Conservation (phyloP, 2,797 vertebrate genomes). For the Sternotherus odoratus region DNA sequence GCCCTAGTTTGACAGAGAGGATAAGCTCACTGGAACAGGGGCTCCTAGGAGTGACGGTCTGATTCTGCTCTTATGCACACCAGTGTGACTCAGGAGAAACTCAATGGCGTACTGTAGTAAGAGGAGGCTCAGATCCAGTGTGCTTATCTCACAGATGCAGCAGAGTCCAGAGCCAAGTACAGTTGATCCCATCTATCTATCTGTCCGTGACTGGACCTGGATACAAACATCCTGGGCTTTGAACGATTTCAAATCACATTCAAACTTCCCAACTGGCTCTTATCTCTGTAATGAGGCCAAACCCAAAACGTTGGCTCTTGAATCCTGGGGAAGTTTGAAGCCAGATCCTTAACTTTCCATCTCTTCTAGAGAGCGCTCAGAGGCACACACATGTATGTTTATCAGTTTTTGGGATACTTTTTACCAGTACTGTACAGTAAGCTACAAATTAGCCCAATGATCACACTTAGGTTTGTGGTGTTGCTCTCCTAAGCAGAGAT, state of each 20-base stretch:
- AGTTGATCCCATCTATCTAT: not conserved
- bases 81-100: not conserved
- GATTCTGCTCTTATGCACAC: conserved; percentile 23
- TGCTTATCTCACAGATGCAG: conserved; percentile 9
- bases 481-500: not conserved
- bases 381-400: not conserved
- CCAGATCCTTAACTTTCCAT: not conserved
- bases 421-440: not conserved
- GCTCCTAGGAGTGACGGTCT: conserved; percentile 46
- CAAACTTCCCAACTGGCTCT: not conserved
- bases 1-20: conserved; percentile 1
- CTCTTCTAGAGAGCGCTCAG: fast-evolving
- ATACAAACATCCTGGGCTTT: not conserved
- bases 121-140: conserved; percentile 21
- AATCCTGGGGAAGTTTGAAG: not conserved
- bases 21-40: conserved; percentile 63
- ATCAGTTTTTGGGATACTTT: not conserved
- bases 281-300: not conserved
- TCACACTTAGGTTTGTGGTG: not conserved
- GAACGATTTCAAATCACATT: not conserved
- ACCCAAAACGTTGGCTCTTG: not conserved
- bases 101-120: not conserved
- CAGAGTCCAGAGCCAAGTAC: not conserved
- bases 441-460: not conserved
- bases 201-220: not conserved